These are phyloP conservation scores for Nomada hirtipes DNA, from an alignment of 2,888 invertebrate genomes.

Conservation along the genomic window DNA sequence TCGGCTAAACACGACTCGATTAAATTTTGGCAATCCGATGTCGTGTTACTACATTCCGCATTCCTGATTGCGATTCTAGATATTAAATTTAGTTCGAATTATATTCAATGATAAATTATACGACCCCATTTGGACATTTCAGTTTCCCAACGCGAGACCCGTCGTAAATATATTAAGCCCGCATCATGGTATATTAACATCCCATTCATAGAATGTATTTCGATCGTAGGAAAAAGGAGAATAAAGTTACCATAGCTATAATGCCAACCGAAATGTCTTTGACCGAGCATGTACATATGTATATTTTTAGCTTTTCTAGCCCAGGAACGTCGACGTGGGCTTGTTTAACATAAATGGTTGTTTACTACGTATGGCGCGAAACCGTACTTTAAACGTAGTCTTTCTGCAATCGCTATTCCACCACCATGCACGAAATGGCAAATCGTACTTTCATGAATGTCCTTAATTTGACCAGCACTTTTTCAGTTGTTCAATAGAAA, in stretches of 20 bases:
- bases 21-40: slow-evolving; percentile 39
- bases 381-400: not conserved
- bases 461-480: not conserved
- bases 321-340: not conserved
- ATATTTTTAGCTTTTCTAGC: slow-evolving; percentile 36
- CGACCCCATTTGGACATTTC: not conserved
- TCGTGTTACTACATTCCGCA: slow-evolving; percentile 11
- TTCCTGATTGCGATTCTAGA: slow-evolving; percentile 15
- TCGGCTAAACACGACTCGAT: not conserved
- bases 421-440: not conserved
- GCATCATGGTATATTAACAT: not conserved
- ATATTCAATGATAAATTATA: slow-evolving; percentile 2
- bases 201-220: not conserved
- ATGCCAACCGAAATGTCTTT: slow-evolving; percentile 20
- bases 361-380: not conserved
- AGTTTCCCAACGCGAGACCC: not conserved
- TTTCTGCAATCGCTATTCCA: not conserved
- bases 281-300: not conserved
- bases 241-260: not conserved
- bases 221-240: not conserved
- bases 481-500: not conserved
- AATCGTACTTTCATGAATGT: slow-evolving; percentile 7
- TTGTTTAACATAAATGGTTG: slow-evolving; percentile 10
- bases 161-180: too few relatives aligned
- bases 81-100: slow-evolving; percentile 46